phyloP scores from a whole-genome alignment of 2,113 vertebrate genomes.

The Phodopus roborovskii region DNA sequence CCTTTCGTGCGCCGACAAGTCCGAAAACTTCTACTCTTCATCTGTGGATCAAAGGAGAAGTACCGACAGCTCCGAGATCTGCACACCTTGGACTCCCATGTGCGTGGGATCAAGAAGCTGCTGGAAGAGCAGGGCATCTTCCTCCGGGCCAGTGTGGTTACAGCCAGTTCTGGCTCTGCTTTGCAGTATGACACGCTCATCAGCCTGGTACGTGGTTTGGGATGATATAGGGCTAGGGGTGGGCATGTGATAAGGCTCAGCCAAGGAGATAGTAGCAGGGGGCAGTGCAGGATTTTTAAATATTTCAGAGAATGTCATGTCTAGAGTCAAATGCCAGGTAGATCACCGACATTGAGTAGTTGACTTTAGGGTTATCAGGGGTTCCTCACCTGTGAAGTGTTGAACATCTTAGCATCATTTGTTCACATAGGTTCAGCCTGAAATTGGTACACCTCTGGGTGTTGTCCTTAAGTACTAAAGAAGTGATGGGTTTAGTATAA shows the following conservation, averaged over 20 bases:
- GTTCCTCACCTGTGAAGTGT: neutral
- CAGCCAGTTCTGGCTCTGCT: conserved; percentile 96
- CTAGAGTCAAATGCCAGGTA: neutral
- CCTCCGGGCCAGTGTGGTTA: conserved; percentile 95
- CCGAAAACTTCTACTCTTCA: conserved; percentile 97
- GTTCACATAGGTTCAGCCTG: neutral
- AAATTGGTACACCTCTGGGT: neutral
- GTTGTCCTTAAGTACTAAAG: conserved; percentile 24
- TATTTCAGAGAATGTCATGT: neutral
- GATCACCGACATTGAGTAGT: too few species aligned
- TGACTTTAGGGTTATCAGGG: neutral
- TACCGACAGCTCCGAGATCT: conserved; percentile 97
- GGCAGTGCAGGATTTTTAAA: neutral
- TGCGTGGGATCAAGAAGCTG: conserved; percentile 96
- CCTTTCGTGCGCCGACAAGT: conserved; percentile 98
- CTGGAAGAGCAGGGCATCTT: conserved; percentile 98
- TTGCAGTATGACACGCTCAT: conserved; percentile 98
- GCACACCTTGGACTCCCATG: conserved; percentile 96
- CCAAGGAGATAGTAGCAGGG: neutral
- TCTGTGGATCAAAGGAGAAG: conserved; percentile 99
- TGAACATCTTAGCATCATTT: neutral
- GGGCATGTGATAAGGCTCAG: neutral
- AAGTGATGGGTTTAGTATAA: neutral
- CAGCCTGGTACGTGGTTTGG: conserved; percentile 90
- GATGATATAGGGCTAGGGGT: neutral